These are phyloP conservation scores for Dromaius novaehollandiae DNA, from an alignment of 2,113 vertebrate genomes.

Conservation along the genomic window DNA sequence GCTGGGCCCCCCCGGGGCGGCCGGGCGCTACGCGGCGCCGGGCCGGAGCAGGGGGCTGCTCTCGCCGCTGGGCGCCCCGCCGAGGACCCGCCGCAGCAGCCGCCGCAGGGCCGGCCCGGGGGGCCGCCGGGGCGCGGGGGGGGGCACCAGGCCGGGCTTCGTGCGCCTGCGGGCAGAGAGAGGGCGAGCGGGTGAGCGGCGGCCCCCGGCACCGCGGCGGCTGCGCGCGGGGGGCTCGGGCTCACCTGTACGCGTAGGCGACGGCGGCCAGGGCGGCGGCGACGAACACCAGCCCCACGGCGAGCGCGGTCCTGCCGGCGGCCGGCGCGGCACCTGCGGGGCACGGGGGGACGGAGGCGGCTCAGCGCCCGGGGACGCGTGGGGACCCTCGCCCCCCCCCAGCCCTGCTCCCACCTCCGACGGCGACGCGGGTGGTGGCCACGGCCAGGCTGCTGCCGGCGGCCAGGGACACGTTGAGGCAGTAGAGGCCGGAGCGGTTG, in stretches of 20 bases:
- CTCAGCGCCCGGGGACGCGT: neutral
- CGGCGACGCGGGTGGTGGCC: conserved; percentile 84
- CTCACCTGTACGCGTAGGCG: conserved; percentile 85
- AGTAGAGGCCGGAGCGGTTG: conserved; percentile 88
- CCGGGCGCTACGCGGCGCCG: conserved; percentile 75
- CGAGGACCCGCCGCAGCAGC: conserved; percentile 82
- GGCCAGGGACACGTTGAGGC: conserved; percentile 91
- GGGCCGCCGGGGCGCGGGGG: conserved; percentile 15
- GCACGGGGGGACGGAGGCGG: neutral
- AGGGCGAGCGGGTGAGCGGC: neutral
- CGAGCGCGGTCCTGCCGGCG: conserved; percentile 70
- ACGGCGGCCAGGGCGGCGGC: conserved; percentile 78
- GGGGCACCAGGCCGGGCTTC: conserved; percentile 76
- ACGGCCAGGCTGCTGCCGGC: conserved; percentile 88
- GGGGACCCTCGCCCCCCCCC: neutral
- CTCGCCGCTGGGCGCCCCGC: conserved; percentile 77
- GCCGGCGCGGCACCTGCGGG: conserved; percentile 71
- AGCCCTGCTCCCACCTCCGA: conserved; percentile 75
- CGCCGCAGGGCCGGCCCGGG: conserved; percentile 75
- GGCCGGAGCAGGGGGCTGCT: conserved; percentile 87
- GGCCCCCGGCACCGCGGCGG: neutral
- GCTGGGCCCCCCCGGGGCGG: neutral
- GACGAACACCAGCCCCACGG: conserved; percentile 78
- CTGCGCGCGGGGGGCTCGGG: neutral
- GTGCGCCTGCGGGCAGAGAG: conserved; percentile 65